Evolutionary conservation across 2,888 invertebrate species (phyloP), one percentile per base, ranked within the genome.

Genomic region (Polietes domitor): DNA sequence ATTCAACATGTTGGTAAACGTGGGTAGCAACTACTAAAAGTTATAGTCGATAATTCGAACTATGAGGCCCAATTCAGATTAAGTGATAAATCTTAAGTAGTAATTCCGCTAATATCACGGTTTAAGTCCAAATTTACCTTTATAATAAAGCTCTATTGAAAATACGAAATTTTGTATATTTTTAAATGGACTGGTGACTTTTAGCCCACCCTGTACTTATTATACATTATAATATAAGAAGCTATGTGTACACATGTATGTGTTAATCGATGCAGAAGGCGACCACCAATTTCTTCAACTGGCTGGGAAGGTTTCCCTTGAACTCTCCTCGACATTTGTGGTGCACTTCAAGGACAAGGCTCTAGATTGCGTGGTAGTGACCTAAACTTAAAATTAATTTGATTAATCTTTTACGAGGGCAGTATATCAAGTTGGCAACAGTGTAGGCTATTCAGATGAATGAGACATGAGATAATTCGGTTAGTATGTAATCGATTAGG

Each of bases 311-410:
- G 58, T 24, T 58, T 68, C 68, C 68, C 68, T 68, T 65, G 65
- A 65, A 65, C 65, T 65, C 41, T 12, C 21, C 6, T 1, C 3
- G 1, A 21, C 9, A 19, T 41, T 21, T 43, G 21, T 43, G 1
- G 10, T 15, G 37, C 19, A 68, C 43, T 43, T 43, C 43, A 68
- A 68, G 68, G 68, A 68, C 68, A 68, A 68, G 68, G 21, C 15
- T 9, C 28, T n/a, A 5, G 24, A 15, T 28, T 41, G 68, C 43
- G 68, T 68, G 68, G 68, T 68, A 68, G 37, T 24, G 41, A 68
- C 15, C 24, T 1, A 58, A 61, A 28, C 1, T 28, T n/a, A n/a
- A n/a, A 61, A 61, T 61, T 61, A 61, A 61, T n/a, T 61, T 28
- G 7, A 0, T 1, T 28, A 28, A 61, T 7, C 15, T 28, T 0